Evolutionary conservation across 2,888 invertebrate species (phyloP).

Genomic region (Drosophila atripex): DNA sequence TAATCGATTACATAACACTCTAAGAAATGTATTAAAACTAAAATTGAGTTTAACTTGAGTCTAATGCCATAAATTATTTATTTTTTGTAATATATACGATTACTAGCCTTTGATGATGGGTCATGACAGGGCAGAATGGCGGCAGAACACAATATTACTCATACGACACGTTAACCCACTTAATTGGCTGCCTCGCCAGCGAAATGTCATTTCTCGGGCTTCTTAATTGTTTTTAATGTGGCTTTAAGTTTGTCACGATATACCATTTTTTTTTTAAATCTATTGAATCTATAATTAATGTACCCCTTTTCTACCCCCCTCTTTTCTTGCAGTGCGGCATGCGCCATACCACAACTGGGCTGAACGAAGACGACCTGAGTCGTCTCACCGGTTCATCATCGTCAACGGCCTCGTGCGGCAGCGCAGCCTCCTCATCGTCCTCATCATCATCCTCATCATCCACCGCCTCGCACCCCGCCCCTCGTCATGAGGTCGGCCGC

Average conservation of each 20-base stretch:
- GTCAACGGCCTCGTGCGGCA: conserved; percentile 67
- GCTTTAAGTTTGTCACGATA: conserved; percentile 15
- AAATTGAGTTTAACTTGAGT: neutral
- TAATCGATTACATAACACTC: neutral
- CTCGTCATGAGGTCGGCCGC: conserved; percentile 39
- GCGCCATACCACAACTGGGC: conserved; percentile 84
- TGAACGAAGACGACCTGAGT: conserved; percentile 84
- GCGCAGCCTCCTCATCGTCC: conserved; percentile 58
- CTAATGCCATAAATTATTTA: conserved; percentile 18
- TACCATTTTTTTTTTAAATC: neutral
- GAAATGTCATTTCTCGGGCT: conserved; percentile 40
- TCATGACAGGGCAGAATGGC: conserved; percentile 31
- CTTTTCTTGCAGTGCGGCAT: conserved; percentile 83
- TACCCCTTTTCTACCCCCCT: neutral
- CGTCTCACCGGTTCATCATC: conserved; percentile 84
- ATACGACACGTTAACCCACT: conserved; percentile 47
- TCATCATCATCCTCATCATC: conserved; percentile 63
- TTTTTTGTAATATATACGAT: conserved; percentile 8
- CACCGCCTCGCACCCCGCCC: conserved; percentile 32
- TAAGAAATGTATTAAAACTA: conserved; percentile 5
- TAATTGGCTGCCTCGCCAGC: conserved; percentile 26
- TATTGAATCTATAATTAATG: conserved; percentile 13
- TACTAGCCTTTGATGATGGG: conserved; percentile 27
- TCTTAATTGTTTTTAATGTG: conserved; percentile 36
- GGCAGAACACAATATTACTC: conserved; percentile 48